These are phyloP conservation scores for Malurus elegans DNA, from an alignment of 2,113 vertebrate genomes.

Conservation along the genomic window DNA sequence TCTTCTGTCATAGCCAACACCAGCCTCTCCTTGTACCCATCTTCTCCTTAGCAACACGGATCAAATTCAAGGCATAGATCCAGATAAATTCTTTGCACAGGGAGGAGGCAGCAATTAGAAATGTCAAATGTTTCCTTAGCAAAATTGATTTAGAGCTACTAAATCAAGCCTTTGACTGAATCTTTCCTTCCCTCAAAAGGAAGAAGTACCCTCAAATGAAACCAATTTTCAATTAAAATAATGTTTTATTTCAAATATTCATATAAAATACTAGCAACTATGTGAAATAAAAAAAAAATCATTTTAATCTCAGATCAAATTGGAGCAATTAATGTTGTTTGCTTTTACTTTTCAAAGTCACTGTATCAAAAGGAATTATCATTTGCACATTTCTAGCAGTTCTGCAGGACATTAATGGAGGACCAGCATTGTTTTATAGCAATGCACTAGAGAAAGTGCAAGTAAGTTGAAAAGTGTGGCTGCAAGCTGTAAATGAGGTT, in stretches of 20 bases:
- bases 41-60: neutral
- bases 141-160: neutral
- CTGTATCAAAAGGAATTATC: neutral
- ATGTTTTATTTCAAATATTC: neutral
- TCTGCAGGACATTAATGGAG: neutral
- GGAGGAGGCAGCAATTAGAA: neutral
- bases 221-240: neutral
- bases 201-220: neutral
- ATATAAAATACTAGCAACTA: neutral
- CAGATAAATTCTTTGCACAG: neutral
- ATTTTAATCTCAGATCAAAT: neutral
- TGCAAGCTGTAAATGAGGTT: constrained; percentile 16
- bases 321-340: neutral
- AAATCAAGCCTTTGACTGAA: neutral
- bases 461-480: neutral
- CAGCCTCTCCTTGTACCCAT: neutral
- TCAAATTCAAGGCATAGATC: neutral
- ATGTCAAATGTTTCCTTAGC: neutral
- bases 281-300: neutral
- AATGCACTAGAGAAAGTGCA: neutral
- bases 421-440: neutral
- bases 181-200: neutral
- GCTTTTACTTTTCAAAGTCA: neutral
- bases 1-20: neutral
- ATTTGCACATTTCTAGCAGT: neutral